Evolutionary conservation across 2,888 invertebrate genomes (phyloP).

Genomic region (Rotaria sp.): DNA sequence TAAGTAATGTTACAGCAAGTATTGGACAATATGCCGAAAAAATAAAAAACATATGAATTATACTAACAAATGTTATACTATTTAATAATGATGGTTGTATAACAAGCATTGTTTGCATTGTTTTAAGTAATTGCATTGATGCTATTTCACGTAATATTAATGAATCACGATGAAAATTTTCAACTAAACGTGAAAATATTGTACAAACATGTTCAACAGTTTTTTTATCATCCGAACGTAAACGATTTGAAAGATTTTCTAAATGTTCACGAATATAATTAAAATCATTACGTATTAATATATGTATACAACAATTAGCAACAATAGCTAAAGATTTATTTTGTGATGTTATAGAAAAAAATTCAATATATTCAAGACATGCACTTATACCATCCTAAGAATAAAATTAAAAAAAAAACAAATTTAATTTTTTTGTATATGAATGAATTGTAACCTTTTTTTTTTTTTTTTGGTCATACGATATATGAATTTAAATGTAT

Average conservation of each 20-base stretch:
- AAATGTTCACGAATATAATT: constrained; percentile 80
- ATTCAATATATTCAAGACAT: constrained; percentile 89
- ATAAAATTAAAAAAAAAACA: no score
- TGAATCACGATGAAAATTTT: constrained; percentile 87
- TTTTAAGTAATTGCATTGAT: constrained; percentile 75
- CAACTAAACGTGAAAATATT: constrained; percentile 88
- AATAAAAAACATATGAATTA: constrained; percentile 79
- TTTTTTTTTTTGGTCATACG: no score
- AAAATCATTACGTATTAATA: constrained; percentile 79
- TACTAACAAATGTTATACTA: constrained; percentile 34
- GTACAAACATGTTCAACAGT: constrained; percentile 93
- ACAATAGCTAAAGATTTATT: constrained; percentile 89
- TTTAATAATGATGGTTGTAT: constrained; percentile 31
- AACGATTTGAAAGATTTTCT: constrained; percentile 68
- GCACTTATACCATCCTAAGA: constrained; percentile 84
- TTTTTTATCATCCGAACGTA: constrained; percentile 77
- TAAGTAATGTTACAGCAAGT: constrained; percentile 78
- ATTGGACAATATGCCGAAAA: constrained; percentile 92
- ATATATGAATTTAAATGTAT: no score
- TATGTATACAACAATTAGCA: constrained; percentile 91
- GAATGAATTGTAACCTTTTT: no score
- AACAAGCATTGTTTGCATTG: constrained; percentile 76
- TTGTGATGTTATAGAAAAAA: constrained; percentile 96
- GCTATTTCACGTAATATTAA: constrained; percentile 84
- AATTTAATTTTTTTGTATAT: no score